Evolutionary conservation across 2,888 invertebrate species (phyloP).

Genomic region (Malthinus seriepunctatus): DNA sequence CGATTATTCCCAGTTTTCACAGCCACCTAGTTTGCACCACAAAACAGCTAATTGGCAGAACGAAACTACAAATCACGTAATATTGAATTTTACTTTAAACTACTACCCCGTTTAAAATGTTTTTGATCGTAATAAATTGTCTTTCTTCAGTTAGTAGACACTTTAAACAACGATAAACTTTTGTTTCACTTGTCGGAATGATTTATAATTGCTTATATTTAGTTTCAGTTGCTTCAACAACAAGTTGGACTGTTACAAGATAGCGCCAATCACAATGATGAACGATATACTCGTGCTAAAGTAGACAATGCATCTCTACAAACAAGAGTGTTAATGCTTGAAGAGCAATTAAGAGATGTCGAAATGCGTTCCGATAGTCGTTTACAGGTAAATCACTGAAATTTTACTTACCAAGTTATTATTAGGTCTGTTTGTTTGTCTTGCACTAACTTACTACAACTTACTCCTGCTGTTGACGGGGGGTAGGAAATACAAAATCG

Average conservation of each 20-base stretch:
- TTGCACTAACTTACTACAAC: no score
- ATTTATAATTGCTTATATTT: conserved; percentile 44
- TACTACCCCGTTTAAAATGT: neutral
- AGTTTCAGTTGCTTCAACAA: conserved; percentile 92
- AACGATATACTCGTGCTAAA: conserved; percentile 86
- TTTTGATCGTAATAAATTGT: neutral
- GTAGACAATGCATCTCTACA: conserved; percentile 92
- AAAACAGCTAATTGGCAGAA: conserved; percentile 57
- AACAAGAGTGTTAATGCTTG: conserved; percentile 88
- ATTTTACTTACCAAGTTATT: neutral
- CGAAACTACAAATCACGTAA: conserved; percentile 66
- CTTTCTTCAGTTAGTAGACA: neutral
- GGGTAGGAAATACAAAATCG: no score
- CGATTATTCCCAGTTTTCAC: no score
- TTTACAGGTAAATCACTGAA: conserved; percentile 51
- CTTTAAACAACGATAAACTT: neutral
- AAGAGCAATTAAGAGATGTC: conserved; percentile 83
- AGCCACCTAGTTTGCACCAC: no score
- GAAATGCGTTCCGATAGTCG: conserved; percentile 58
- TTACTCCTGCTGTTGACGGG: no score
- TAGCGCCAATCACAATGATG: conserved; percentile 84
- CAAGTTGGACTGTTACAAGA: conserved; percentile 89
- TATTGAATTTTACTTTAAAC: conserved; percentile 3
- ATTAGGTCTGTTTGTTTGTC: no score
- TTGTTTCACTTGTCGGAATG: neutral